Conservation (phyloP, 2,113 vertebrate species). For the Tenebrosternarchus preto region DNA sequence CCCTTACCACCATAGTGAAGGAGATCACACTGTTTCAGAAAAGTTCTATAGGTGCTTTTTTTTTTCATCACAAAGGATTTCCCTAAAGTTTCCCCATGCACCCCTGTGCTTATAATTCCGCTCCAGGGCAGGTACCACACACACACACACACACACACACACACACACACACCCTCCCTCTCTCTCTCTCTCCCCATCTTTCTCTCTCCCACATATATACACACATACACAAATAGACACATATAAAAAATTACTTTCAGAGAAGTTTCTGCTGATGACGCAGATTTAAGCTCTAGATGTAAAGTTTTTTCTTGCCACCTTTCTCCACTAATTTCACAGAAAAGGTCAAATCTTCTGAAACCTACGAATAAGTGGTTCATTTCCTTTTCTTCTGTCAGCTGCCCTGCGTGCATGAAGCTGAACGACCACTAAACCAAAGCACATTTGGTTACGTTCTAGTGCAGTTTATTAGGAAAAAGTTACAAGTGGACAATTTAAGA, state of each 20-base stretch:
- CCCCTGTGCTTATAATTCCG: conserved; percentile 74
- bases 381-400: background rate
- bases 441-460: background rate
- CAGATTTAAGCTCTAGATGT: conserved; percentile 70
- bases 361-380: background rate
- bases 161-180: conserved; percentile 1
- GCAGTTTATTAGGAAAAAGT: background rate
- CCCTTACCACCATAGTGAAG: conserved; percentile 7
- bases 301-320: conserved; percentile 42
- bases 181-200: background rate
- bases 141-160: conserved; percentile 61
- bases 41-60: conserved; percentile 42
- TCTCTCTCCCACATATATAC: conserved; percentile 62
- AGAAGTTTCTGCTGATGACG: conserved; percentile 75
- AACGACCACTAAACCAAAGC: background rate
- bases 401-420: background rate
- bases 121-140: conserved; percentile 74
- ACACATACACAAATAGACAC: conserved; percentile 44
- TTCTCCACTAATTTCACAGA: background rate
- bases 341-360: conserved; percentile 12
- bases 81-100: conserved; percentile 73
- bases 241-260: conserved; percentile 22
- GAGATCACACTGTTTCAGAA: conserved; percentile 41
- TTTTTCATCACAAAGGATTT: conserved; percentile 71
- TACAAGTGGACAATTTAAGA: too few species aligned